Evolutionary conservation across 2,113 vertebrate genomes (phyloP).

Genomic region (Seriola rivoliana): DNA sequence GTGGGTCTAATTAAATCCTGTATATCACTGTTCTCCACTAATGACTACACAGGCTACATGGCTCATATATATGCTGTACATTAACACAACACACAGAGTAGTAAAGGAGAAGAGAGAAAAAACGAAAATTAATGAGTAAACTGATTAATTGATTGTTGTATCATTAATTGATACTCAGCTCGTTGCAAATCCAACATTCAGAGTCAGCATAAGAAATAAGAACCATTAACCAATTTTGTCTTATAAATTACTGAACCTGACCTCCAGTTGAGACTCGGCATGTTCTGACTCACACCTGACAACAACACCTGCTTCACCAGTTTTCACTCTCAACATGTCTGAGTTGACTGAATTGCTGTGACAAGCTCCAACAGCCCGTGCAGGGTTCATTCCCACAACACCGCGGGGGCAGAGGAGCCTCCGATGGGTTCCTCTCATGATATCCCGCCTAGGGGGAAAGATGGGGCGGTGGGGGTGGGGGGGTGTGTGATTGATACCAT

Average conservation of each 20-base stretch:
- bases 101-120: not conserved
- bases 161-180: not conserved
- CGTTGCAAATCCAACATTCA: not conserved
- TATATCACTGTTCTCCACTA: constrained; percentile 53
- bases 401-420: constrained; percentile 29
- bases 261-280: constrained; percentile 11
- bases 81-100: constrained; percentile 29
- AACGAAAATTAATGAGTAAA: constrained; percentile 13
- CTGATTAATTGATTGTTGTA: constrained; percentile 22
- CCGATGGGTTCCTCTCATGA: constrained; percentile 50
- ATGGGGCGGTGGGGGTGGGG: not conserved
- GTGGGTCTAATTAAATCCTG: constrained; percentile 63
- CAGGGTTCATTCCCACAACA: constrained; percentile 39
- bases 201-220: not conserved
- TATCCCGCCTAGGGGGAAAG: constrained; percentile 37
- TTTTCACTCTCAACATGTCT: constrained; percentile 1
- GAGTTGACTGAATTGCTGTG: constrained; percentile 52
- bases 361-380: constrained; percentile 53
- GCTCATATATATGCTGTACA: constrained; percentile 32
- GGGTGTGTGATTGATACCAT: constrained; percentile 7
- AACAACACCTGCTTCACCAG: constrained; percentile 33
- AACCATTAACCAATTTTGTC: not conserved
- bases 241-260: constrained; percentile 1
- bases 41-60: constrained; percentile 49
- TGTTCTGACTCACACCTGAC: constrained; percentile 17